A percentile compares a stretch with the other conserved stretches of the same genome.
Evolutionary conservation across 2,888 invertebrate species (phyloP).

Genomic region (Scaptomyza reducta): DNA sequence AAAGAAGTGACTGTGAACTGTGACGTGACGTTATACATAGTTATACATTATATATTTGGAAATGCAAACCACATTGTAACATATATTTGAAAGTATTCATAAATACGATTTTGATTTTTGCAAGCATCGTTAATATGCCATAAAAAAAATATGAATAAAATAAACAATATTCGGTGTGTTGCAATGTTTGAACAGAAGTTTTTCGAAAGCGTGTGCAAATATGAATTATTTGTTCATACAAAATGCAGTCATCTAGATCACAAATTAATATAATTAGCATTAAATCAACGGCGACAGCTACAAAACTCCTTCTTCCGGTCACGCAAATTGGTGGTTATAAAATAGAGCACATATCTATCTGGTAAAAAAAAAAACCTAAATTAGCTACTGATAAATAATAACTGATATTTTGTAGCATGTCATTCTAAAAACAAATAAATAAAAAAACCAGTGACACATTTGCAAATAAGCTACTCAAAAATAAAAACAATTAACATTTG

Average conservation of each 20-base stretch:
- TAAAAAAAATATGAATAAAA: neutral
- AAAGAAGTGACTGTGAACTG: constrained; percentile 31
- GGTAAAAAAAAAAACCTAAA: constrained; percentile 10
- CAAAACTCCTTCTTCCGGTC: constrained; percentile 67
- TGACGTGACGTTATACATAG: constrained; percentile 4
- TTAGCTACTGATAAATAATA: constrained; percentile 16
- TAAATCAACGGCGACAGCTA: constrained; percentile 53
- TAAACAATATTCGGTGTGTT: neutral
- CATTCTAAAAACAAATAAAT: neutral
- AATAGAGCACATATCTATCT: constrained; percentile 33
- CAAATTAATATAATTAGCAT: constrained; percentile 44
- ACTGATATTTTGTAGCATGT: constrained; percentile 10
- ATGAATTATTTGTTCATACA: constrained; percentile 21
- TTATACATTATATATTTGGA: constrained; percentile 28
- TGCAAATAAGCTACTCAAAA: neutral
- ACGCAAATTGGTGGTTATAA: constrained; percentile 48
- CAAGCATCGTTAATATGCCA: neutral
- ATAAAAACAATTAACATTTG: too few relatives aligned
- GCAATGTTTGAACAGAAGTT: neutral
- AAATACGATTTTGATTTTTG: neutral
- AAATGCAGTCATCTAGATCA: constrained; percentile 25
- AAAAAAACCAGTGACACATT: neutral
- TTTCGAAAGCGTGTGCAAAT: neutral
- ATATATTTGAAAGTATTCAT: constrained; percentile 23
- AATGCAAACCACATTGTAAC: constrained; percentile 14